Conservation (phyloP, 2,113 vertebrate species). For the Xenus cinereus region DNA sequence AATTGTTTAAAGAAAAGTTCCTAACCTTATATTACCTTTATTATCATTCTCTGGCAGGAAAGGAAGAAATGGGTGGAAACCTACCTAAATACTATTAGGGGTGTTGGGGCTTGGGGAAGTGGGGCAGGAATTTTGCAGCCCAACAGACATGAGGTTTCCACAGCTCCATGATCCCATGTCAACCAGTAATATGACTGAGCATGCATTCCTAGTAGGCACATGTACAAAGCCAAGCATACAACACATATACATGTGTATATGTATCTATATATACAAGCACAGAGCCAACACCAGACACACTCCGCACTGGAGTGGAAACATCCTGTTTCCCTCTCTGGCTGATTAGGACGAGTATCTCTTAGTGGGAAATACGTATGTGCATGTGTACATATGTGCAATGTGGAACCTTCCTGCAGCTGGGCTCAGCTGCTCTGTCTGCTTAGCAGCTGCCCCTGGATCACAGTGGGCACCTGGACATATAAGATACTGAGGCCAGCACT, state of each 20-base stretch:
- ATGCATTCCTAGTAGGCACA: not conserved
- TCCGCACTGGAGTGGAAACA: no score
- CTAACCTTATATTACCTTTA: not conserved
- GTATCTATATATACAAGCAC: not conserved
- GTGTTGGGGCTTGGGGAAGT: fast-evolving
- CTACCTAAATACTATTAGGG: not conserved
- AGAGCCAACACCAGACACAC: not conserved
- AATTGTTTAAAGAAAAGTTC: not conserved
- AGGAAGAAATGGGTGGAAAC: not conserved
- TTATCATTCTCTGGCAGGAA: not conserved
- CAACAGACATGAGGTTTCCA: not conserved
- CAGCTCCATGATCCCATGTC: not conserved
- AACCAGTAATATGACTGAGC: not conserved
- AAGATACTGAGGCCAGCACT: not conserved
- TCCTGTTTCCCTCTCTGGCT: not conserved
- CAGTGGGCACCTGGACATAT: not conserved
- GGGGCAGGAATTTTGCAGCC: not conserved
- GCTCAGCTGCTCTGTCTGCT: not conserved
- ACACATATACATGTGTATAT: not conserved
- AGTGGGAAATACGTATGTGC: not conserved
- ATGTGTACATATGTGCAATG: no score
- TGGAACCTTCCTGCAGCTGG: not conserved
- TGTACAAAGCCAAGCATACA: not conserved
- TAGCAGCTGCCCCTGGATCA: not conserved
- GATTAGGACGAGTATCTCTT: not conserved